Percentiles rank a stretch among this genome's conserved stretches.
Conservation (phyloP, 1,140 invertebrate genomes). For the Brevipalpus yothersi region DNA sequence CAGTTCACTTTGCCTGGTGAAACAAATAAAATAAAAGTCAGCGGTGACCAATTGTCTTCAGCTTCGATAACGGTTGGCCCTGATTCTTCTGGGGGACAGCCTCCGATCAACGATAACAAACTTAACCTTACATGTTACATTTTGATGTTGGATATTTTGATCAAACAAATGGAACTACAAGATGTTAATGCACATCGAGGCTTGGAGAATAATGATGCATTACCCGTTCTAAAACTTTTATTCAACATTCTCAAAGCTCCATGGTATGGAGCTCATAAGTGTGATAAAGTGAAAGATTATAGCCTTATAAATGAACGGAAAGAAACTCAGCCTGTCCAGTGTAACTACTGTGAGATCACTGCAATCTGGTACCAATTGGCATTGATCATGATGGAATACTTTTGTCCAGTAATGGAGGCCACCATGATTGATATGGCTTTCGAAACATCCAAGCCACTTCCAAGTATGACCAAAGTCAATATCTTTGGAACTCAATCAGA, state of each 20-base stretch:
- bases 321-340: slow-evolving; percentile 21
- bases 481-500: background rate
- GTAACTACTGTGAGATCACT: slow-evolving; percentile 67
- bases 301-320: background rate
- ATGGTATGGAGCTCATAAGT: slow-evolving; percentile 45
- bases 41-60: background rate
- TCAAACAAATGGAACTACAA: slow-evolving; percentile 91
- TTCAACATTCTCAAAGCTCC: slow-evolving; percentile 49
- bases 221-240: slow-evolving; percentile 32
- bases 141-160: slow-evolving; percentile 76
- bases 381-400: slow-evolving; percentile 19
- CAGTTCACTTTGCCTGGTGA: background rate
- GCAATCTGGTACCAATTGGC: slow-evolving; percentile 66
- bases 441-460: background rate
- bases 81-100: background rate
- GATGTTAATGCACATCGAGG: slow-evolving; percentile 58
- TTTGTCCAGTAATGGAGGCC: slow-evolving; percentile 26
- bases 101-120: slow-evolving; percentile 1
- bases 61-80: background rate
- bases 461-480: background rate
- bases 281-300: slow-evolving; percentile 22
- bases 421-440: slow-evolving; percentile 14
- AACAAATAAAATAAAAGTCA: background rate
- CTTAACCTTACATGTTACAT: slow-evolving; percentile 59
- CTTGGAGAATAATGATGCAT: slow-evolving; percentile 43